Base-by-base conservation (phyloP, 2,888 invertebrate genomes). In the Orgyia antiqua region DNA sequence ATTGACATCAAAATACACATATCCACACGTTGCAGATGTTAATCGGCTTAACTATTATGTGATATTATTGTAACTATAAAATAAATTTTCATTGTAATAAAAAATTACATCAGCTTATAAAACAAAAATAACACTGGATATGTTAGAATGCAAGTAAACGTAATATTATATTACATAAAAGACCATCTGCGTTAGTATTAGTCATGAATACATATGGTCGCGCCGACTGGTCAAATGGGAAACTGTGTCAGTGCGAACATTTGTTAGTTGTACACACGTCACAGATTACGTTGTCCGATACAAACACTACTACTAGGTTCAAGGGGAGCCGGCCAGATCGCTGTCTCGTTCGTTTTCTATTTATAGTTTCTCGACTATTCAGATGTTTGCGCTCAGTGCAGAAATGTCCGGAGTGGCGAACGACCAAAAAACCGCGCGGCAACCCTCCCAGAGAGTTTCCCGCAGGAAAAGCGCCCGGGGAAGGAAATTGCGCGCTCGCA, bases 291-390 rank as follows among this genome's bases (percentile, higher is more conserved):
- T 67, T 62, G 67, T 66, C 52, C 52, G 52, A 47, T 58, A 65
- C 60, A 66, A 67, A 65, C 65, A 61, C 62, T 66, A 67, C 54
- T 62, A 57, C 68, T 79, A 80, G 84, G 86, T 86, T 86, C 86
- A 86, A 86, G 86, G 86, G 83, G 75, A 86, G 68, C 84, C 72
- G 65, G 79, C 78, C 68, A 68, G 65, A 75, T 71, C 68, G 74
- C 73, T 70, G 74, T 73, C 77, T 78, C 76, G 73, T 74, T 78
- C 73, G 61, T 67, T 61, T 74, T 74, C 84, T 86, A 86, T 84
- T 86, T 75, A 82, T 86, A 86, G 82, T 70, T 60, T 53, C 68
- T 68, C 69, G 65, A 77, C 78, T 82, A 82, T 82, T 83, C 73
- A 73, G 73, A 72, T 68, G 73, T 70, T 75, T 57, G 75, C 61